A percentile compares a stretch with the other conserved stretches of the same genome.
Evolutionary conservation across 2,113 vertebrate species (phyloP).

Genomic region (Meles meles): DNA sequence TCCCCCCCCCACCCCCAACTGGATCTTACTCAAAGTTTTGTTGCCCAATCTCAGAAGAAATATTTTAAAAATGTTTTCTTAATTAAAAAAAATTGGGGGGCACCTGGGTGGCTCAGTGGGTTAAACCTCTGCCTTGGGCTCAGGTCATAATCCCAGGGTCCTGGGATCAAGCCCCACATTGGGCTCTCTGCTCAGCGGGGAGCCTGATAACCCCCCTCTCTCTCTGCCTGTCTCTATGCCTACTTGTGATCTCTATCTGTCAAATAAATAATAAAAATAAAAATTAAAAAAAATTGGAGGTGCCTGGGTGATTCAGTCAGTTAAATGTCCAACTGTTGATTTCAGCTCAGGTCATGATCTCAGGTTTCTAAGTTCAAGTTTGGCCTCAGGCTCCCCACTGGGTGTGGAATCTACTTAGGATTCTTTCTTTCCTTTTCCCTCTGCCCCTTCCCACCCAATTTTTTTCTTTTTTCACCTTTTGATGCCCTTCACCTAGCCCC

Average conservation of each 20-base stretch:
- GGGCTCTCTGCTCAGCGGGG: background rate
- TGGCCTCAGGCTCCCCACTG: background rate
- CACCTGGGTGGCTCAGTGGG: background rate
- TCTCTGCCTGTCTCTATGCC: too few species aligned
- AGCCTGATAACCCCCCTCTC: too few species aligned
- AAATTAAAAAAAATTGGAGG: background rate
- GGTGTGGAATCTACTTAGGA: background rate
- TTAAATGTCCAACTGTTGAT: background rate
- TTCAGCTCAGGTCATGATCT: background rate
- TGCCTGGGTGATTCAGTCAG: background rate
- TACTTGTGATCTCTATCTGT: too few species aligned
- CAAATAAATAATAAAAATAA: too few species aligned
- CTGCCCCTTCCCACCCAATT: background rate
- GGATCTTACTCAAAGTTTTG: background rate
- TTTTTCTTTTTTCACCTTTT: background rate
- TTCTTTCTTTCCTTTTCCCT: background rate
- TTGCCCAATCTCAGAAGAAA: background rate
- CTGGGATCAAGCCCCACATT: background rate
- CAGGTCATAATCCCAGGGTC: background rate
- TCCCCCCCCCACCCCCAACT: background rate
- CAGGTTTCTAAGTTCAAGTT: background rate
- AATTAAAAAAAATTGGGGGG: background rate
- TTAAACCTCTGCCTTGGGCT: background rate
- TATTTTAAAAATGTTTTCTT: background rate
- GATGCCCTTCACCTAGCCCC: background rate